Evolutionary conservation across 2,797 vertebrate species (phyloP).

Genomic region (Erpetoichthys calabaricus): DNA sequence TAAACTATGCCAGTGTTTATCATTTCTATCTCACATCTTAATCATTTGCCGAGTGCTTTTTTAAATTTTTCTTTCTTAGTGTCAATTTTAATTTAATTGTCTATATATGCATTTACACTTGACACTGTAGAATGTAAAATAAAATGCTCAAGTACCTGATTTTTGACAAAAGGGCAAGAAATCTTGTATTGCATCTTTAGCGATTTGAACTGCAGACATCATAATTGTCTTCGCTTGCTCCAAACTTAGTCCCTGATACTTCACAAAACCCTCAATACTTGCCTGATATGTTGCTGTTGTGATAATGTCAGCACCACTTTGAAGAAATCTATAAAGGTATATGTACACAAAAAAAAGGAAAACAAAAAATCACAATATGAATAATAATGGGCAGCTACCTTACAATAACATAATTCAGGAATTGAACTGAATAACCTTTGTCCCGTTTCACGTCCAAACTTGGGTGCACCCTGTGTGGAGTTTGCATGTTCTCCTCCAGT

Average conservation of each 20-base stretch:
- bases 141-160: slow-evolving; percentile 25
- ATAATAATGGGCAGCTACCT: background rate
- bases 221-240: slow-evolving; percentile 44
- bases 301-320: slow-evolving; percentile 55
- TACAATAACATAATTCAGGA: background rate
- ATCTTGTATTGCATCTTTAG: slow-evolving; percentile 36
- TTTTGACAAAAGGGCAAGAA: slow-evolving; percentile 24
- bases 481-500: no score
- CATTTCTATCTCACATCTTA: no score
- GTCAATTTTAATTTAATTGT: no score
- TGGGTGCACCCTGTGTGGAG: no score
- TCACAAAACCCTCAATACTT: slow-evolving; percentile 48
- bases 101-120: no score
- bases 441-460: no score
- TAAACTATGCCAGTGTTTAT: no score
- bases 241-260: slow-evolving; percentile 35
- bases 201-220: slow-evolving; percentile 49
- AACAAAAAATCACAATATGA: background rate
- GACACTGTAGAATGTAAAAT: no score
- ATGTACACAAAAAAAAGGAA: background rate
- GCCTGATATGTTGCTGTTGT: slow-evolving; percentile 63
- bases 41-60: no score
- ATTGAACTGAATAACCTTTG: background rate
- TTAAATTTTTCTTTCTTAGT: no score
- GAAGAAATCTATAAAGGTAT: slow-evolving; percentile 43